A percentile compares a stretch with the other conserved stretches of the same genome.
Evolutionary conservation across 2,113 vertebrate genomes (phyloP).

Genomic region (Sinocyclocheilus anshuiensis): DNA sequence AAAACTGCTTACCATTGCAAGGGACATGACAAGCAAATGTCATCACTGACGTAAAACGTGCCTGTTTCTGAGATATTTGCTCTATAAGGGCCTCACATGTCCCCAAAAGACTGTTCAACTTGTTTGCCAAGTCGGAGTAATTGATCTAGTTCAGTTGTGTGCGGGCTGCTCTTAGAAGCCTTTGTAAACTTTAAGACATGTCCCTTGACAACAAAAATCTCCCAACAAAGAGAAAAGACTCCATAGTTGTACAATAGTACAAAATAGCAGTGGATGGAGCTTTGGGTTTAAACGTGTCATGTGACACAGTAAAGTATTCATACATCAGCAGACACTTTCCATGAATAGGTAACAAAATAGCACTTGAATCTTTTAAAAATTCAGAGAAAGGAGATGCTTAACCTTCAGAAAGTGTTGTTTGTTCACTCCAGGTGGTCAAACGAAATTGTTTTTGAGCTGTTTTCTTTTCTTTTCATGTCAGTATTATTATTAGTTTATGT

Average conservation of each 20-base stretch:
- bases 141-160: constrained; percentile 23
- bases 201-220: constrained; percentile 57
- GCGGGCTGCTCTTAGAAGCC: constrained; percentile 29
- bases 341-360: not conserved
- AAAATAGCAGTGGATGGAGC: not conserved
- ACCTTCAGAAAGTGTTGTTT: not conserved
- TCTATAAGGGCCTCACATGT: constrained; percentile 13
- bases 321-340: not conserved
- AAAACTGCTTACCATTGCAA: constrained; percentile 31
- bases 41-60: constrained; percentile 49
- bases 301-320: not conserved
- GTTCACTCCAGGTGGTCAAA: not conserved
- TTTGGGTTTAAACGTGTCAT: not conserved
- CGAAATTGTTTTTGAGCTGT: not conserved
- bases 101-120: constrained; percentile 43
- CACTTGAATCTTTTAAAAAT: not conserved
- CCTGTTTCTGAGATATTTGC: constrained; percentile 36
- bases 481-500: too few species aligned
- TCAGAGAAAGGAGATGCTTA: too few species aligned
- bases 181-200: constrained; percentile 47
- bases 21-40: constrained; percentile 35
- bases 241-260: not conserved
- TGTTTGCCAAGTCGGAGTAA: constrained; percentile 59
- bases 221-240: constrained; percentile 41
- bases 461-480: not conserved